These are phyloP conservation scores for Anthophora plumipes DNA, from an alignment of 2,888 invertebrate genomes.

Conservation along the genomic window DNA sequence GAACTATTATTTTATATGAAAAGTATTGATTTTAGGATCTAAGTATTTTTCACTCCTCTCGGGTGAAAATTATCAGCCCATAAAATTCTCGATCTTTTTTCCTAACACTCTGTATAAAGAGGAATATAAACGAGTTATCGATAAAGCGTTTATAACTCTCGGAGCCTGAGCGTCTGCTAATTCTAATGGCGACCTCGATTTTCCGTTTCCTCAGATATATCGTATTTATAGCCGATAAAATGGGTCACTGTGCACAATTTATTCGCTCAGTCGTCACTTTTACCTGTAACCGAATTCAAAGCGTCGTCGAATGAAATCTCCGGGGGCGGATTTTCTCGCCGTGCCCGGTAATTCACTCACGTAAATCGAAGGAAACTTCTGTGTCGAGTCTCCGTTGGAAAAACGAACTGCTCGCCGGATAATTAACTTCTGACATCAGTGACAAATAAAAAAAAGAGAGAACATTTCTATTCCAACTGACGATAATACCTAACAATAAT, in stretches of 20 bases:
- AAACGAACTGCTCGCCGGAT: background rate
- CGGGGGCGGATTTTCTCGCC: background rate
- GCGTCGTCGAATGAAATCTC: background rate
- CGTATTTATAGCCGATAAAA: slow-evolving; percentile 1
- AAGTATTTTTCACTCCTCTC: no score
- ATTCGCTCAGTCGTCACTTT: background rate
- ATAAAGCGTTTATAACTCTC: background rate
- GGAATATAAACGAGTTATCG: no score
- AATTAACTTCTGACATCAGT: background rate
- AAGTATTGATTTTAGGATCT: no score
- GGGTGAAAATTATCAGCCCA: no score
- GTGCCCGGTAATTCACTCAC: background rate
- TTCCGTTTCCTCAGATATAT: background rate
- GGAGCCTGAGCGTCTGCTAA: background rate
- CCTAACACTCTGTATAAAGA: no score
- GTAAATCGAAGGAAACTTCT: slow-evolving; percentile 1
- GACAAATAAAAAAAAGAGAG: no score
- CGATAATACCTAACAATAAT: background rate
- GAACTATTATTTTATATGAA: no score
- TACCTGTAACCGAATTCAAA: slow-evolving; percentile 1
- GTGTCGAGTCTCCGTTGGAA: background rate
- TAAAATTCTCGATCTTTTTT: no score
- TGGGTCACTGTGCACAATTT: background rate
- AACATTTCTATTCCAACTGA: background rate
- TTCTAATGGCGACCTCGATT: background rate